Percentiles rank a stretch among this genome's conserved stretches.
Evolutionary conservation across 2,888 invertebrate species (phyloP).

Genomic region (Meandrusa payeni): DNA sequence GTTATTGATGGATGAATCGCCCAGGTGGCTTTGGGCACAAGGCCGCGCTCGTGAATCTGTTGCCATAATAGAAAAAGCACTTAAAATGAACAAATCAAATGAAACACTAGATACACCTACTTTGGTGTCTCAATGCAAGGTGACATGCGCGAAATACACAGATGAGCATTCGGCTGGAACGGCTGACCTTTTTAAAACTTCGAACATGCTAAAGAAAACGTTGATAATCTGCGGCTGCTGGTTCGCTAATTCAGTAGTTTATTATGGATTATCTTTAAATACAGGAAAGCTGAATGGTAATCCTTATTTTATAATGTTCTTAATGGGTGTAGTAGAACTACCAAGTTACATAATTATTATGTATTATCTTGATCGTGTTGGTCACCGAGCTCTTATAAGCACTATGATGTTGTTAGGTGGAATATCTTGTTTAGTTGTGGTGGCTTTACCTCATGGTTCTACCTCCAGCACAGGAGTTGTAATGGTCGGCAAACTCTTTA

Average conservation of each 20-base stretch:
- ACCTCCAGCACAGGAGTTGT: constrained; percentile 83
- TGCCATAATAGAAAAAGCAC: constrained; percentile 86
- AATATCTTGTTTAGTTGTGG: constrained; percentile 87
- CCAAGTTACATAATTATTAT: constrained; percentile 89
- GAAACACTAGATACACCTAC: constrained; percentile 83
- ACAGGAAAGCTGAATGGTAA: constrained; percentile 89
- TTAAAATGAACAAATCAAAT: constrained; percentile 84
- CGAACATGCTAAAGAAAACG: constrained; percentile 88
- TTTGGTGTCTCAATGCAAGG: constrained; percentile 82
- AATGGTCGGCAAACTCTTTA: constrained; percentile 90
- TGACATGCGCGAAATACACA: constrained; percentile 68
- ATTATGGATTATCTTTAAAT: constrained; percentile 91
- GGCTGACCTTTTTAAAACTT: constrained; percentile 87
- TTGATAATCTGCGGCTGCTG: constrained; percentile 91
- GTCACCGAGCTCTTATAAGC: constrained; percentile 88
- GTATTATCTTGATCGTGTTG: constrained; percentile 87
- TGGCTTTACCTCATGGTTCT: constrained; percentile 84
- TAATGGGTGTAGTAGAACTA: constrained; percentile 89
- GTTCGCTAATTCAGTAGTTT: constrained; percentile 93
- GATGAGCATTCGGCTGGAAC: constrained; percentile 82
- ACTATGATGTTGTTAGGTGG: constrained; percentile 90
- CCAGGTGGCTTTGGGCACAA: constrained; percentile 93
- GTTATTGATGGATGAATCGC: constrained; percentile 93
- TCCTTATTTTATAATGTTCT: constrained; percentile 89
- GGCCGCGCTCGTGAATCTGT: constrained; percentile 88